Conservation (phyloP, 2,797 vertebrate species). For the Phrynocephalus vlangalii region DNA sequence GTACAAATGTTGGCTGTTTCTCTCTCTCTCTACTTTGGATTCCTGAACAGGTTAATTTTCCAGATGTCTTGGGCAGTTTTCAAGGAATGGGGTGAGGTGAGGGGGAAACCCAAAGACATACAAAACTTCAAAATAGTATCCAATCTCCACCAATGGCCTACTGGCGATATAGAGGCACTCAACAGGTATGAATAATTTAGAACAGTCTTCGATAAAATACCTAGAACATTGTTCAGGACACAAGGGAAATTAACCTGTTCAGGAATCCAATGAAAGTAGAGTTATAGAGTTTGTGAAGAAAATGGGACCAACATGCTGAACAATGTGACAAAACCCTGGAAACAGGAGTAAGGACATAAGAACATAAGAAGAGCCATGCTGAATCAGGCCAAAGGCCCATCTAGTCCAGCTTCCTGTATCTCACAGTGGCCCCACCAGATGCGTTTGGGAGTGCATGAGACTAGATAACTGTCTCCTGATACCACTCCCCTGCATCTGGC, state of each 20-base stretch:
- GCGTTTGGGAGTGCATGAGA: no score
- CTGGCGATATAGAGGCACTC: not conserved
- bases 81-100: not conserved
- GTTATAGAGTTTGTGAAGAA: constrained; percentile 8
- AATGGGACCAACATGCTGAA: not conserved
- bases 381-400: no score
- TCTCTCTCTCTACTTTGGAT: not conserved
- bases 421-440: no score
- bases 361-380: no score
- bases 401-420: no score
- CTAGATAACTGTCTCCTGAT: no score
- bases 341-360: no score
- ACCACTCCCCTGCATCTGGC: no score
- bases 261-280: constrained; percentile 8
- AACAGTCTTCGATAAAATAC: not conserved
- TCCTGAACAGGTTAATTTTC: constrained; percentile 25
- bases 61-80: not conserved
- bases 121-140: not conserved
- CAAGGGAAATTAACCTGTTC: constrained; percentile 20
- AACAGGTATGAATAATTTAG: not conserved
- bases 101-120: not conserved
- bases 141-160: not conserved
- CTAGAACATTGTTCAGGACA: not conserved
- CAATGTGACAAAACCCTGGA: no score
- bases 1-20: not conserved